Percentiles rank a stretch among this genome's conserved stretches.
These are phyloP conservation scores for Drosophila pseudoobscura DNA, from an alignment of 1,140 invertebrate species.

Conservation along the genomic window DNA sequence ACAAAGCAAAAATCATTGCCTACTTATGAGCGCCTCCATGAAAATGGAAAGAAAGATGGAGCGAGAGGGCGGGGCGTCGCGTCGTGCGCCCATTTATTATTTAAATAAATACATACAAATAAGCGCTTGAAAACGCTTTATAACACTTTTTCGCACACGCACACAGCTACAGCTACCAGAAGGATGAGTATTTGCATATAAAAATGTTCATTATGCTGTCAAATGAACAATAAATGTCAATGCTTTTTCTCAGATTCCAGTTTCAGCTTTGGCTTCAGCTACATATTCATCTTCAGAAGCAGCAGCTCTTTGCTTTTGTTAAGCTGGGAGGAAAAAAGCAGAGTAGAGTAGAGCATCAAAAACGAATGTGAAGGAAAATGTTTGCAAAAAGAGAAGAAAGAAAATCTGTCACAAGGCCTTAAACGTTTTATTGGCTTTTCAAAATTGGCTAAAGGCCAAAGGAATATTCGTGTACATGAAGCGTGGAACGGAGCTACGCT, in stretches of 20 bases:
- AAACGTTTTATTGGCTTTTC: conserved; percentile 73
- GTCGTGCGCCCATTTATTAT: conserved; percentile 63
- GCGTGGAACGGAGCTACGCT: not conserved
- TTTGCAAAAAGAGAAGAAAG: not conserved
- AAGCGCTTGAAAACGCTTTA: conserved; percentile 69
- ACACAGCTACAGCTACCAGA: conserved; percentile 11
- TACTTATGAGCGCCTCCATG: conserved; percentile 68
- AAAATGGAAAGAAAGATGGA: conserved; percentile 21
- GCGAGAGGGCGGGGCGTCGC: not conserved
- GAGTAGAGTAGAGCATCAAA: not conserved
- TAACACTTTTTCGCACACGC: conserved; percentile 52
- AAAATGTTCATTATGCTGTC: conserved; percentile 73
- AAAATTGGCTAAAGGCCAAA: conserved; percentile 65
- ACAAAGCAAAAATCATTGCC: conserved; percentile 74
- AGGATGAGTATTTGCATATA: conserved; percentile 62
- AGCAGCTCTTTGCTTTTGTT: conserved; percentile 12
- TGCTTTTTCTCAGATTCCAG: conserved; percentile 5
- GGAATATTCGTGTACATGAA: conserved; percentile 50
- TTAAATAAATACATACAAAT: conserved; percentile 76
- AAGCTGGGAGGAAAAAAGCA: not conserved
- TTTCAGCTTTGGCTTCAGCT: not conserved
- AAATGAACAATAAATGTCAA: conserved; percentile 53
- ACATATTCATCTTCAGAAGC: not conserved
- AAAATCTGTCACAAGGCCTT: conserved; percentile 47
- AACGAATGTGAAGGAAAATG: not conserved